A percentile compares a stretch with the other conserved stretches of the same genome.
Conservation (phyloP, 23 tunicate genomes). For the Styela plicata region DNA sequence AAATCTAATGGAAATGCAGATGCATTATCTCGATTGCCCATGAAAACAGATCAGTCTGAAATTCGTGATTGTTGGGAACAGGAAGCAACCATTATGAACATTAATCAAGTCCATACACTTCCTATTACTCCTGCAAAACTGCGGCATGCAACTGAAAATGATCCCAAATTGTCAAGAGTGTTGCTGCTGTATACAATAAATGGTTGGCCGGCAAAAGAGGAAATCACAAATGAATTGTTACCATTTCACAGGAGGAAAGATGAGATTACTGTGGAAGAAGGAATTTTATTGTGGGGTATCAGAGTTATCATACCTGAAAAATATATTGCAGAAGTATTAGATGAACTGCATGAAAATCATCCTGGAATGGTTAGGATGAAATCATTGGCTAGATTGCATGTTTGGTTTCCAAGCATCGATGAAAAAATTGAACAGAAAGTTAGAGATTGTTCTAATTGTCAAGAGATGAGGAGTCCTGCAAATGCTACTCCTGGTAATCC, state of each 20-base stretch:
- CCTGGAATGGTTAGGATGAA: constrained; percentile 12
- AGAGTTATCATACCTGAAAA: constrained; percentile 21
- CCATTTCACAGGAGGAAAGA: constrained; percentile 2
- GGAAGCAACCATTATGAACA: constrained; percentile 6
- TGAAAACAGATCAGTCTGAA: constrained; percentile 8
- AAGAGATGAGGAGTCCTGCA: background rate
- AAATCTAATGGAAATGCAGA: constrained; percentile 35
- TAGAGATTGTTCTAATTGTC: constrained; percentile 1
- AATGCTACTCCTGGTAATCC: background rate
- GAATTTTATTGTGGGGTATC: background rate
- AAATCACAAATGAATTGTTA: background rate
- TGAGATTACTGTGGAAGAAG: constrained; percentile 22
- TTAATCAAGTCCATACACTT: constrained; percentile 2
- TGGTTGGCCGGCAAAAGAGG: constrained; percentile 24
- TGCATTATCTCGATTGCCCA: constrained; percentile 32
- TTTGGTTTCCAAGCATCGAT: constrained; percentile 8
- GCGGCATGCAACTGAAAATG: constrained; percentile 12
- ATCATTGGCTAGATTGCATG: constrained; percentile 2
- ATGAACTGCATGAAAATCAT: constrained; percentile 18
- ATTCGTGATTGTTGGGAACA: constrained; percentile 7
- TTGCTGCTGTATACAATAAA: constrained; percentile 17
- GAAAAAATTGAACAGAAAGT: background rate
- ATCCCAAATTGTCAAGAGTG: constrained; percentile 17
- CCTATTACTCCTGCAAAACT: constrained; percentile 16
- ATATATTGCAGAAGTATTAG: constrained; percentile 9